Evolutionary conservation across 1,140 invertebrate species (phyloP).

Genomic region (Tribolium castaneum): DNA sequence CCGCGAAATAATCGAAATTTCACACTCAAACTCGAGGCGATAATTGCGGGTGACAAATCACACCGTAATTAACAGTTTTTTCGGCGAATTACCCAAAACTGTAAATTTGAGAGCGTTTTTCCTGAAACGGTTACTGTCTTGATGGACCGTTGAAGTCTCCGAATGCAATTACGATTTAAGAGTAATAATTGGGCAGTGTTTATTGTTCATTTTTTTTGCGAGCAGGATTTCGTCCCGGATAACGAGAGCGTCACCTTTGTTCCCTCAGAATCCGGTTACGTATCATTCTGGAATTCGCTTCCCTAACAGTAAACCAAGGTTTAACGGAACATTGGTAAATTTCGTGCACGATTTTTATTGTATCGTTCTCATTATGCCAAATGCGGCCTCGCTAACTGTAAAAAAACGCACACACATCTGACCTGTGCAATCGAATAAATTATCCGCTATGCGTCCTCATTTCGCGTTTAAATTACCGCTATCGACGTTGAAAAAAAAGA

Average conservation of each 20-base stretch:
- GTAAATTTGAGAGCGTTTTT: too few species aligned
- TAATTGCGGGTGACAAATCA: too few species aligned
- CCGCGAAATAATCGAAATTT: not conserved
- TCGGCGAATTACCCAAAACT: too few species aligned
- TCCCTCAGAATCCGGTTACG: conserved; percentile 11
- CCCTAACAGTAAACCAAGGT: not conserved
- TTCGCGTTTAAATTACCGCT: conserved; percentile 39
- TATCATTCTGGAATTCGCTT: not conserved
- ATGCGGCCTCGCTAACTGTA: conserved; percentile 29
- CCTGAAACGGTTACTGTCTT: too few species aligned
- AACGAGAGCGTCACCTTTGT: not conserved
- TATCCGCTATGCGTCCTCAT: conserved; percentile 43
- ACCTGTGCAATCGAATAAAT: conserved; percentile 29
- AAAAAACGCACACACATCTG: conserved; percentile 30
- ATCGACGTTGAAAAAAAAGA: not conserved
- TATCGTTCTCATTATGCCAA: not conserved
- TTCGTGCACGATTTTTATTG: not conserved
- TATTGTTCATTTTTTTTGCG: not conserved
- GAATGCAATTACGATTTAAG: too few species aligned
- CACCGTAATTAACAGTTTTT: too few species aligned
- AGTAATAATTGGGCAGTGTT: too few species aligned
- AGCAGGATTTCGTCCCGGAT: not conserved
- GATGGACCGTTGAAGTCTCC: too few species aligned
- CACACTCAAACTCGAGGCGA: too few species aligned
- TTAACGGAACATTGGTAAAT: not conserved